Percentiles rank a stretch among this genome's conserved stretches.
Conservation (phyloP, 2,797 vertebrate species). For the Morus bassanus region DNA sequence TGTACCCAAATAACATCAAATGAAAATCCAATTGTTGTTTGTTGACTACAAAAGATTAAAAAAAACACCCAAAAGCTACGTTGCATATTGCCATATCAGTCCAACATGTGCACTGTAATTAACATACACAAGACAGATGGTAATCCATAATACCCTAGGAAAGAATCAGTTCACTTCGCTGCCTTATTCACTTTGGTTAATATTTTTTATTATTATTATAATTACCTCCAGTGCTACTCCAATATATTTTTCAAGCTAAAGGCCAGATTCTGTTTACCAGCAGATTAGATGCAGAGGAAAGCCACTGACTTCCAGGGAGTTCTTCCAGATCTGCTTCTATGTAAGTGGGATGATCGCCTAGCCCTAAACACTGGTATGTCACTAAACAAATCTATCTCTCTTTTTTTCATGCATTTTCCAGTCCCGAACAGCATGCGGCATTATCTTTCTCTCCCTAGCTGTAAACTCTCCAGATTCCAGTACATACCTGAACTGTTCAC, state of each 20-base stretch:
- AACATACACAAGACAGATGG: background rate
- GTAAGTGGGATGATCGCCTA: background rate
- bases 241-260: background rate
- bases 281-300: background rate
- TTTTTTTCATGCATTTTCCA: background rate
- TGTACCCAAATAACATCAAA: background rate
- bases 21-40: background rate
- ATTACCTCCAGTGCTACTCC: background rate
- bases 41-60: background rate
- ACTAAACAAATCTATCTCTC: background rate
- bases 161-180: background rate
- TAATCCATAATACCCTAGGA: background rate
- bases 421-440: background rate
- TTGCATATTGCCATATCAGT: background rate
- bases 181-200: background rate
- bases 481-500: background rate
- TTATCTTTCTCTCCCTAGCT: background rate
- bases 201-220: background rate
- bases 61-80: background rate
- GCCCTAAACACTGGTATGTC: background rate
- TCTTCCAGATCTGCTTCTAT: background rate
- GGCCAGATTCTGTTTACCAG: background rate
- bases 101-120: background rate
- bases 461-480: slow-evolving; percentile 33
- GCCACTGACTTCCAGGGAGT: slow-evolving; percentile 34